phyloP scores from a whole-genome alignment of 2,888 invertebrate species.

The Catocala fraxini region DNA sequence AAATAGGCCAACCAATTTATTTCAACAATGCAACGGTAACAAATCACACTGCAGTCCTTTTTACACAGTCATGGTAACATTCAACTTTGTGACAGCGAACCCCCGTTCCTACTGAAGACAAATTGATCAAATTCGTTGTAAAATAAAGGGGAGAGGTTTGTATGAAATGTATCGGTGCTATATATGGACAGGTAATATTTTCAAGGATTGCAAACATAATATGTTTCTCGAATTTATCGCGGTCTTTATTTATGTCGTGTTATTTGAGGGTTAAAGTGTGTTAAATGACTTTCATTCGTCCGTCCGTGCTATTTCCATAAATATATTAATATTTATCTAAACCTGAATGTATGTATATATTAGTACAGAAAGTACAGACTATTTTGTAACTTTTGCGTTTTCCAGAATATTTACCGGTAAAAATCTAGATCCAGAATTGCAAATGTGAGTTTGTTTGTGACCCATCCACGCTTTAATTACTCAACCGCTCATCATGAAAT shows the following conservation, averaged over 20 bases:
- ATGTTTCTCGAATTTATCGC: slow-evolving; percentile 14
- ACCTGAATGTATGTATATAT: too few species aligned
- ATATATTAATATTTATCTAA: too few species aligned
- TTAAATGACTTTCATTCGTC: too few species aligned
- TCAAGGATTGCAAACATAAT: slow-evolving; percentile 7
- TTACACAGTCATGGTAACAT: slow-evolving; percentile 31
- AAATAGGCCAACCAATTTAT: slow-evolving; percentile 26
- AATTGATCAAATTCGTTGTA: slow-evolving; percentile 60
- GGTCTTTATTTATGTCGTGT: slow-evolving; percentile 1
- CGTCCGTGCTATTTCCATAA: too few species aligned
- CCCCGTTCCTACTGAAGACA: slow-evolving; percentile 47
- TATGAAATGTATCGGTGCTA: slow-evolving; percentile 22
- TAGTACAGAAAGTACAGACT: too few species aligned
- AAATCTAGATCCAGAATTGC: too few species aligned
- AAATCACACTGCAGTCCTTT: slow-evolving; percentile 22
- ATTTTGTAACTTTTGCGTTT: too few species aligned
- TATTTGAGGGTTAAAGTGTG: too few species aligned
- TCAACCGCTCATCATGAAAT: too few species aligned
- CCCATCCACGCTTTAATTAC: too few species aligned
- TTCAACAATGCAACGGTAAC: slow-evolving; percentile 14
- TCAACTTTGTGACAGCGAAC: slow-evolving; percentile 21
- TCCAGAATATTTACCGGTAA: too few species aligned
- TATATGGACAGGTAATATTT: slow-evolving; percentile 34
- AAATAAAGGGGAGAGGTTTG: slow-evolving; percentile 29
- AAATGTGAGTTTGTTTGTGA: too few species aligned